phyloP scores from a whole-genome alignment of 2,113 vertebrate species.

The Gnathonemus longibarbis region DNA sequence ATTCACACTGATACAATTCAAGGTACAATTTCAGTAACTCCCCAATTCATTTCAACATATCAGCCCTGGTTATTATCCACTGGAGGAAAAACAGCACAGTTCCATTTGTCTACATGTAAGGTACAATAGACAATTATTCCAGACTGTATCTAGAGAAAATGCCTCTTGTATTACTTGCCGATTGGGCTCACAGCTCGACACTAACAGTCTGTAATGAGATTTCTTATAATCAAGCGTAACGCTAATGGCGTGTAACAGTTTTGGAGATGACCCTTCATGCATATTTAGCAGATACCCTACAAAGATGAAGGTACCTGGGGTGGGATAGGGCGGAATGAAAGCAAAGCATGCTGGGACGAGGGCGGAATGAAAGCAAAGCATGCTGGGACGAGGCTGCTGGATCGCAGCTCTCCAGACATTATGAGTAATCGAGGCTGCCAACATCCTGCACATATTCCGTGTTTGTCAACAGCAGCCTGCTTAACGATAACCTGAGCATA shows the following conservation, averaged over 20 bases:
- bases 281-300: not conserved
- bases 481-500: not conserved
- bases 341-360: not conserved
- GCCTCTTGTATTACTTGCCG: not conserved
- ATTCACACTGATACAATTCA: not conserved
- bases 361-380: not conserved
- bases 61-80: not conserved
- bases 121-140: not conserved
- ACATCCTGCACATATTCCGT: not conserved
- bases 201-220: not conserved
- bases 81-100: not conserved
- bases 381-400: not conserved
- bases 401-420: not conserved
- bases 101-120: not conserved
- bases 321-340: not conserved
- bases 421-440: not conserved
- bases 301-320: not conserved
- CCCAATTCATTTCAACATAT: not conserved
- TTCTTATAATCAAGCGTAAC: conserved; percentile 1
- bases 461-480: not conserved
- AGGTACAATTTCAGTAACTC: not conserved
- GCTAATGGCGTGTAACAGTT: not conserved
- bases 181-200: not conserved
- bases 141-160: not conserved
- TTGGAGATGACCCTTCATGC: not conserved